phyloP scores from a whole-genome alignment of 2,888 invertebrate species.

The Candidula unifasciata region DNA sequence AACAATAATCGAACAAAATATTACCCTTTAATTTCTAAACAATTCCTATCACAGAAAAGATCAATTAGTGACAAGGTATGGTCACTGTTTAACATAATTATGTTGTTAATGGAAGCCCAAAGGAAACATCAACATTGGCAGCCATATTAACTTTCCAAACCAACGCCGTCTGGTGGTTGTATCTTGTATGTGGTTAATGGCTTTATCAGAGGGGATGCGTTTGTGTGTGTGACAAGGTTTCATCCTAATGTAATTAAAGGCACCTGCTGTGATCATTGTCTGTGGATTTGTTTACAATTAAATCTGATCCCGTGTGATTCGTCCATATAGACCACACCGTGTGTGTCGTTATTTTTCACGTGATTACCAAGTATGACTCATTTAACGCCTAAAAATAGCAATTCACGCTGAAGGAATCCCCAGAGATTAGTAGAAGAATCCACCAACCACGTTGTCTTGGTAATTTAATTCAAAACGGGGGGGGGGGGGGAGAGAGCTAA shows the following conservation, averaged over 20 bases:
- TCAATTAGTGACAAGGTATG: background rate
- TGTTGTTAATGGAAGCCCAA: slow-evolving; percentile 12
- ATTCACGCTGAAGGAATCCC: background rate
- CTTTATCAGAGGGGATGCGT: background rate
- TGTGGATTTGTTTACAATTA: no score
- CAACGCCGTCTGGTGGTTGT: slow-evolving; percentile 24
- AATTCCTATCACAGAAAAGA: background rate
- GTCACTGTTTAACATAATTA: slow-evolving; percentile 20
- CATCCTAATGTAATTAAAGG: background rate
- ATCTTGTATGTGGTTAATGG: background rate
- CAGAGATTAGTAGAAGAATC: background rate
- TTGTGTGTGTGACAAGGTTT: no score
- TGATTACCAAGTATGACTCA: slow-evolving; percentile 15
- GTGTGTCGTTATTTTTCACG: background rate
- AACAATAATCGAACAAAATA: background rate
- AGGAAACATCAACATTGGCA: slow-evolving; percentile 29
- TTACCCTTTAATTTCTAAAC: background rate
- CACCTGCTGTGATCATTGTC: background rate
- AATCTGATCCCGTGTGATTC: no score
- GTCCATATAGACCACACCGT: no score
- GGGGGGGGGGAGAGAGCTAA: no score
- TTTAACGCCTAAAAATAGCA: background rate
- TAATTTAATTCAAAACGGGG: no score
- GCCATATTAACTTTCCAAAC: slow-evolving; percentile 40
- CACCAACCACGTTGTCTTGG: no score